Percentiles rank a stretch among this genome's conserved stretches.
phyloP scores from a whole-genome alignment of 1,140 invertebrate species.

The Coelopa frigida region DNA sequence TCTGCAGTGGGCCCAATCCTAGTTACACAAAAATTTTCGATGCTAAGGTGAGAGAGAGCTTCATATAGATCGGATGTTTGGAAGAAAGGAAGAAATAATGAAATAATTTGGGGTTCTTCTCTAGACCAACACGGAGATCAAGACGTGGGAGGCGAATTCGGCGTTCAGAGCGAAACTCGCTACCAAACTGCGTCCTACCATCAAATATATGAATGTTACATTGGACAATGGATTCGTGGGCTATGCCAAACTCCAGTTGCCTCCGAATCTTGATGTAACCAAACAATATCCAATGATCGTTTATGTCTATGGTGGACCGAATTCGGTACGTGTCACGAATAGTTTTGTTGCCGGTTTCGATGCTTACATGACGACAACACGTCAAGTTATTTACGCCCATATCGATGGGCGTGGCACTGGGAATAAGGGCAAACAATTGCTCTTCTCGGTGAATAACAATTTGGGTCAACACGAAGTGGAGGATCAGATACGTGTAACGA shows the following conservation, averaged over 20 bases:
- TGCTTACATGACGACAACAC: constrained; percentile 65
- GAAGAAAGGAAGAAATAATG: background rate
- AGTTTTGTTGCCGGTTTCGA: constrained; percentile 58
- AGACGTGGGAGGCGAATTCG: constrained; percentile 60
- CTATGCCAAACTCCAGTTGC: constrained; percentile 63
- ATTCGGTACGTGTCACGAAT: constrained; percentile 71
- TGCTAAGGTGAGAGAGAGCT: constrained; percentile 6
- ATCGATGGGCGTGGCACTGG: constrained; percentile 79
- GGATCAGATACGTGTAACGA: constrained; percentile 71
- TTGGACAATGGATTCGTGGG: constrained; percentile 61
- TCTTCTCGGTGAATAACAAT: constrained; percentile 65
- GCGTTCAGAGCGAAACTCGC: constrained; percentile 51
- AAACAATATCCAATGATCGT: constrained; percentile 80
- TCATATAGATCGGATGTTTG: background rate
- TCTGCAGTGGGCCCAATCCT: constrained; percentile 60
- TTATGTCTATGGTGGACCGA: constrained; percentile 85
- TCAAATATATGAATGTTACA: constrained; percentile 57
- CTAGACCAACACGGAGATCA: constrained; percentile 9
- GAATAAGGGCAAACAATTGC: constrained; percentile 65
- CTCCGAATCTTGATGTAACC: constrained; percentile 59
- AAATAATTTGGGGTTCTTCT: background rate
- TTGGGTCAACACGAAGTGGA: constrained; percentile 72
- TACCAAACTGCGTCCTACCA: constrained; percentile 56
- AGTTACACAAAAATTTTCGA: constrained; percentile 35
- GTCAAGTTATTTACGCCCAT: constrained; percentile 65